These are phyloP conservation scores for Rutpela maculata DNA, from an alignment of 2,888 invertebrate genomes.

Conservation along the genomic window DNA sequence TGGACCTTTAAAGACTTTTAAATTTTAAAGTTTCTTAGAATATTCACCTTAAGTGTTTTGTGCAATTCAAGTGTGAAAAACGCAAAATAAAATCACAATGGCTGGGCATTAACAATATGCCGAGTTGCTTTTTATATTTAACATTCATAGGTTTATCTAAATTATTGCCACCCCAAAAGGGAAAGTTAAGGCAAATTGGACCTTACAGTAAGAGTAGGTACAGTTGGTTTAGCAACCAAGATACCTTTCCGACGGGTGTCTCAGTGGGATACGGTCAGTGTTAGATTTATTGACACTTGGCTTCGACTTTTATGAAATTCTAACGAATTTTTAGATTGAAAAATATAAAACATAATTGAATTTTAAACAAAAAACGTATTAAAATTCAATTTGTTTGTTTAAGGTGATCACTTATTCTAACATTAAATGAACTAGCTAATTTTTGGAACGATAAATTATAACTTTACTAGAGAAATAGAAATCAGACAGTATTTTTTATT, in stretches of 20 bases:
- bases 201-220: constrained; percentile 23
- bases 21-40: constrained; percentile 49
- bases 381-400: constrained; percentile 27
- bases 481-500: neutral
- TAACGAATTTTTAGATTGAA: constrained; percentile 49
- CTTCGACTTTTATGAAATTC: constrained; percentile 47
- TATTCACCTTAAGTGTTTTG: constrained; percentile 59
- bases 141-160: constrained; percentile 43
- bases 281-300: constrained; percentile 51
- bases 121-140: constrained; percentile 35
- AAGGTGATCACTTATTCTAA: constrained; percentile 3
- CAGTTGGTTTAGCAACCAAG: constrained; percentile 8
- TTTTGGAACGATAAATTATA: constrained; percentile 15
- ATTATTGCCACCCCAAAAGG: constrained; percentile 38
- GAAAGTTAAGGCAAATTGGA: constrained; percentile 7
- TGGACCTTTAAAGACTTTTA: constrained; percentile 41
- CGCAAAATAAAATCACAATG: constrained; percentile 61
- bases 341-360: constrained; percentile 40
- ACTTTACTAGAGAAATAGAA: neutral
- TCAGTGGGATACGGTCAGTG: constrained; percentile 47
- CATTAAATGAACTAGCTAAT: neutral
- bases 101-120: constrained; percentile 28
- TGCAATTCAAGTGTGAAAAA: constrained; percentile 66
- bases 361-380: constrained; percentile 34
- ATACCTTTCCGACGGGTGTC: constrained; percentile 20